These are phyloP conservation scores for Tretioscincus oriximinensis DNA, from an alignment of 2,113 vertebrate species.

Conservation along the genomic window DNA sequence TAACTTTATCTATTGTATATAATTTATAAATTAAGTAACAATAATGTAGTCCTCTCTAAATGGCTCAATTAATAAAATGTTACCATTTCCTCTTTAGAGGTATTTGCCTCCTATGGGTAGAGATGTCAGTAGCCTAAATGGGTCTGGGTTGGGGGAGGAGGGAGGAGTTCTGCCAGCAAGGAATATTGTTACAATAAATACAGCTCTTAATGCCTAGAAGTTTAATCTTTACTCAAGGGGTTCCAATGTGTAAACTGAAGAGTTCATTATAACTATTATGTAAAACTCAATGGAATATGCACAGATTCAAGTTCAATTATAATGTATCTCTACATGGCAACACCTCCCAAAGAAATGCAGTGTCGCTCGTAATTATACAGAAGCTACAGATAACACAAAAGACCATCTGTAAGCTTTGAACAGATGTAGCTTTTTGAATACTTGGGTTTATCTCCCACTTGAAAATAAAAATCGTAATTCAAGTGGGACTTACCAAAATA, in stretches of 20 bases:
- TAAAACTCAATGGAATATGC: slow-evolving; percentile 47
- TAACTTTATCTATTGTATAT: neutral
- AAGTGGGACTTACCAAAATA: slow-evolving; percentile 41
- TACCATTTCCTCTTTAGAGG: neutral
- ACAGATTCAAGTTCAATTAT: slow-evolving; percentile 53
- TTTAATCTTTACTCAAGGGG: slow-evolving; percentile 44
- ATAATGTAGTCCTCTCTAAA: neutral
- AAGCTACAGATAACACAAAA: slow-evolving; percentile 66
- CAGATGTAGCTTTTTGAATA: slow-evolving; percentile 66
- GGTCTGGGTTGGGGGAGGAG: no score
- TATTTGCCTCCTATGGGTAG: neutral
- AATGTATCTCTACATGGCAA: slow-evolving; percentile 59
- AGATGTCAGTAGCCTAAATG: neutral
- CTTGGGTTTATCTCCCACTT: slow-evolving; percentile 57
- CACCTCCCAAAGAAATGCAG: slow-evolving; percentile 58
- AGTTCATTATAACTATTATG: slow-evolving; percentile 52
- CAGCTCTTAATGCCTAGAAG: slow-evolving; percentile 32
- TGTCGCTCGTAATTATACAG: slow-evolving; percentile 65
- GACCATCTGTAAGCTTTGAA: slow-evolving; percentile 66
- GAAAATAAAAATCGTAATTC: slow-evolving; percentile 52
- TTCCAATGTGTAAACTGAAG: slow-evolving; percentile 28
- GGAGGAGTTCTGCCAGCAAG: neutral
- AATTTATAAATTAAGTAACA: slow-evolving; percentile 9
- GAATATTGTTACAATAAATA: slow-evolving; percentile 17
- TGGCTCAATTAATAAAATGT: slow-evolving; percentile 12